Base-by-base conservation (phyloP, 2,113 vertebrate genomes). In the Dicrurus megarhynchus region DNA sequence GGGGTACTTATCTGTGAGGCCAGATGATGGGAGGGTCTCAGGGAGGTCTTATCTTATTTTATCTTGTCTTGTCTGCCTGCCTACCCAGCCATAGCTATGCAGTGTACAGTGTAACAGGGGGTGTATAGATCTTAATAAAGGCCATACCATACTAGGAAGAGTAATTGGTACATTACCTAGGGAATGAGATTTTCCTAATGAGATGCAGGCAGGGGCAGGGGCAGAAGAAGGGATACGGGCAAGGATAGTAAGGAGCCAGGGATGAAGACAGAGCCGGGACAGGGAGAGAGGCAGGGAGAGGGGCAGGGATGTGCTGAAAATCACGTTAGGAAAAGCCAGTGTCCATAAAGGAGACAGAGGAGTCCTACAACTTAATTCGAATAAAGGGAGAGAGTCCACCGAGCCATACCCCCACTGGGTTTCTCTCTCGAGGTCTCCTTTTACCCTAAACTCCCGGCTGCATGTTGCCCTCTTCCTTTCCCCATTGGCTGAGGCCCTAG, bases 391-490 rank as follows among this genome's bases (percentile, higher is more conserved):
- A 50, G 37, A 22, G 32, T 44, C 52, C 61, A 14, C 11, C 8
- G 44, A 9, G 4, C 17, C 53, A 59, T 4, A 17, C 1, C 3
- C 7, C 5, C 14, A 5, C 1, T 1, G 6, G 1, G 0, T 42
- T 57, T 42, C 35, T 35, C 42, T 42, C 26, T 12, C 2, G 7
- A 27, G 11, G 1, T 37, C 17, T 27, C 44, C 32, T 32, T 59
- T 37, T 26, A 50, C 32, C 26, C 26, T 10, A 2, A 69, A 26
- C 32, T 76, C 71, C 37, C 3, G 1, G 44, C 52, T 4, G 3
- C 17, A 4, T 17, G 21, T 22, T 37, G 26, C 32, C 21, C 52
- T 44, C 26, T 59, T 35, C 44, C 26, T 50, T 59, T 35, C 44
- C 61, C 37, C 53, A 15, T 8, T 76, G 71, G 21, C 53, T 68